Evolutionary conservation across 2,113 vertebrate species (phyloP).

Genomic region (Melanerpes formicivorus): DNA sequence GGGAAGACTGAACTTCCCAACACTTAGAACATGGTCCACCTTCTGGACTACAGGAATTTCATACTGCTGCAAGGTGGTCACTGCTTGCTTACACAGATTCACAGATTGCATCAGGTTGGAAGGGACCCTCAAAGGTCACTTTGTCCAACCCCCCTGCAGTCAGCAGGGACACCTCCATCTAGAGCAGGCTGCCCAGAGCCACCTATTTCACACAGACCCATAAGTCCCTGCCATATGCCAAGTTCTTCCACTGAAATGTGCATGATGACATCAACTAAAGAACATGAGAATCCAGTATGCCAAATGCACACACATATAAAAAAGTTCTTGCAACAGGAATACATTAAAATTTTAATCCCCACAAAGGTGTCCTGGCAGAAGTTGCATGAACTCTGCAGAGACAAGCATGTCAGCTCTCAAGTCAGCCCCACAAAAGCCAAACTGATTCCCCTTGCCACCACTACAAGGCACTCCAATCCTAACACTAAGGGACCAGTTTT

Average conservation of each 20-base stretch:
- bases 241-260: too few relatives aligned
- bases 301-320: not conserved
- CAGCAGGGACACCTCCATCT: too few relatives aligned
- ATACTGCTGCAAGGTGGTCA: not conserved
- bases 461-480: not conserved
- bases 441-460: not conserved
- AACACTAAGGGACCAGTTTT: not conserved
- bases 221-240: too few relatives aligned
- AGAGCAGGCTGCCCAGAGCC: too few relatives aligned
- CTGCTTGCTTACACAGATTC: not conserved
- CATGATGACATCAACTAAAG: too few relatives aligned
- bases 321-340: not conserved
- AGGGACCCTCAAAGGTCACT: too few relatives aligned
- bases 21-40: not conserved
- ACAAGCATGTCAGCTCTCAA: not conserved
- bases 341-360: not conserved
- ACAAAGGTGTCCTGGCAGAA: not conserved
- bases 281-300: not conserved
- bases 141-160: too few relatives aligned
- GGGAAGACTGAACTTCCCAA: not conserved
- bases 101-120: not conserved
- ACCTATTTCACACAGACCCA: too few relatives aligned
- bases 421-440: not conserved
- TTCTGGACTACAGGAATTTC: not conserved
- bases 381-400: not conserved